Evolutionary conservation across 2,888 invertebrate genomes (phyloP).

Genomic region (Nasonia oneida): DNA sequence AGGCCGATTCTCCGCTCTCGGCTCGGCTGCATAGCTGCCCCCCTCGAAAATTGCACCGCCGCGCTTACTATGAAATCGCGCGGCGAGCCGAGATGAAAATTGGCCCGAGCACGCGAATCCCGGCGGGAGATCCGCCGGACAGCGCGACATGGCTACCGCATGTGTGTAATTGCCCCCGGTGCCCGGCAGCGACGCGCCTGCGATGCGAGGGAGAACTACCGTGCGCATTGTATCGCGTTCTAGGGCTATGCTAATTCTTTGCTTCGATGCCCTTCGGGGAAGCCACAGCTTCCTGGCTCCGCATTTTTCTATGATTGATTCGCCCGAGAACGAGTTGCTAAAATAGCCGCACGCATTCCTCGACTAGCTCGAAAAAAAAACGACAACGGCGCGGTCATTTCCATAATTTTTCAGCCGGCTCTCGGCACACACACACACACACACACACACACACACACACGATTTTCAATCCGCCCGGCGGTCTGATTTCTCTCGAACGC

Average conservation of each 20-base stretch:
- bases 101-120: conserved; percentile 37
- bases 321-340: neutral
- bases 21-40: too few species aligned
- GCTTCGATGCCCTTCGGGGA: neutral
- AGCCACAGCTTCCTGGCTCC: neutral
- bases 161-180: conserved; percentile 19
- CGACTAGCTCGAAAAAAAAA: neutral
- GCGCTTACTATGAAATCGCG: neutral
- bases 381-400: neutral
- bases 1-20: neutral
- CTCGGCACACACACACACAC: neutral
- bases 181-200: neutral
- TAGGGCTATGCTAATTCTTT: conserved; percentile 9
- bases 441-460: neutral
- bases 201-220: neutral
- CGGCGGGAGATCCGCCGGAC: neutral
- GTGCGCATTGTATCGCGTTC: neutral
- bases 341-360: neutral
- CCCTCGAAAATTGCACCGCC: neutral
- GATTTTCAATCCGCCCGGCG: neutral
- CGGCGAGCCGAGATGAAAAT: neutral
- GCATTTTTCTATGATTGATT: conserved; percentile 55
- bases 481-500: neutral
- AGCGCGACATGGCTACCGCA: neutral
- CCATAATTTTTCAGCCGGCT: conserved; percentile 7